Evolutionary conservation across 2,888 invertebrate genomes (phyloP).

Genomic region (Noctua pronuba): DNA sequence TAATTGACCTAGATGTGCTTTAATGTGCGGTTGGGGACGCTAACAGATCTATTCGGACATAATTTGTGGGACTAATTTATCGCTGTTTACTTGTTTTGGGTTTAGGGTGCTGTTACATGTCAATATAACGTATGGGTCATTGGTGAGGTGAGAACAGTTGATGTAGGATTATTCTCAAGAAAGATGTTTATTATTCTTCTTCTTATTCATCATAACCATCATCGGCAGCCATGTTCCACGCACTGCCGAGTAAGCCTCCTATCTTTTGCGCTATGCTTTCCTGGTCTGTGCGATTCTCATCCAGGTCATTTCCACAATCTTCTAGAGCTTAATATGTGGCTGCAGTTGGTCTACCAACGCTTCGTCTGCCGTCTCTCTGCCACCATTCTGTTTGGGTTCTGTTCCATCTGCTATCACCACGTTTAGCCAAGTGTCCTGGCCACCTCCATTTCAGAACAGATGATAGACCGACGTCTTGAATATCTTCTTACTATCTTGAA

Average conservation of each 20-base stretch:
- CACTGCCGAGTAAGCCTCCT: neutral
- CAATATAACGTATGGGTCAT: neutral
- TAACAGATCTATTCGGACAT: conserved; percentile 55
- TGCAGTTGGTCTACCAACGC: neutral
- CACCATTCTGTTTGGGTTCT: neutral
- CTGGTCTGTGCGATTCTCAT: too few species aligned
- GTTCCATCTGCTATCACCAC: neutral
- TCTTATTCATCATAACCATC: neutral
- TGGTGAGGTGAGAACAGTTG: neutral
- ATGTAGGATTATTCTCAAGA: neutral
- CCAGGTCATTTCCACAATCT: neutral
- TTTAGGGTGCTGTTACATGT: conserved; percentile 11
- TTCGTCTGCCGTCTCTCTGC: neutral
- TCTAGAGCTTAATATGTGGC: neutral
- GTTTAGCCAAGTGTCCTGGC: neutral
- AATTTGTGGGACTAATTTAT: conserved; percentile 44
- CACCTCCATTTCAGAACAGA: neutral
- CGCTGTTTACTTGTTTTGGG: conserved; percentile 37
- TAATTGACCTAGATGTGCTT: conserved; percentile 60
- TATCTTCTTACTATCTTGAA: neutral
- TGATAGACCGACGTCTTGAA: neutral
- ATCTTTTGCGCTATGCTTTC: neutral
- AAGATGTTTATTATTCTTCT: neutral
- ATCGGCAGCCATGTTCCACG: neutral
- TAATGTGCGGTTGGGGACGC: conserved; percentile 46